Evolutionary conservation across 1,140 invertebrate genomes (phyloP).

Genomic region (Bombus balteatus): DNA sequence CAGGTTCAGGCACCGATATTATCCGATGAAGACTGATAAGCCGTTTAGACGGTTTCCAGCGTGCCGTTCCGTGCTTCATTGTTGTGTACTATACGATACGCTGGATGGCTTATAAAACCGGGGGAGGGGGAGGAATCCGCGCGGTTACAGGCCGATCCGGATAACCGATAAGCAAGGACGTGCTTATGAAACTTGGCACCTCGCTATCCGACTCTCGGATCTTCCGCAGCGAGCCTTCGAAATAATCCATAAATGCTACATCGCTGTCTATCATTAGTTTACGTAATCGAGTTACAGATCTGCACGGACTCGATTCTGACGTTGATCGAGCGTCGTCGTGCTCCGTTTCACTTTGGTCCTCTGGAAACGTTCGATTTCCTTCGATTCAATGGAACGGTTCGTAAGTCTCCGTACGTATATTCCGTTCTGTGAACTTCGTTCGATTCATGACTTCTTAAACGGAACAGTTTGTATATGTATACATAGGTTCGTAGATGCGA

Average conservation of each 20-base stretch:
- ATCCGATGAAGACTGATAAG: conserved; percentile 67
- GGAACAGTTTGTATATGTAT: neutral
- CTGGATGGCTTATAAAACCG: neutral
- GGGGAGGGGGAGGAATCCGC: conserved; percentile 27
- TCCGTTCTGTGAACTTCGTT: neutral
- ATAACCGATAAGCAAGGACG: conserved; percentile 65
- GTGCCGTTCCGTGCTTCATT: conserved; percentile 38
- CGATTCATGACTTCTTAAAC: neutral
- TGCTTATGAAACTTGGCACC: conserved; percentile 70
- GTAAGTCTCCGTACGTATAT: no score
- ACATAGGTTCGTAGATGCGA: neutral
- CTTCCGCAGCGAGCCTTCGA: conserved; percentile 27
- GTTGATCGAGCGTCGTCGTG: conserved; percentile 24
- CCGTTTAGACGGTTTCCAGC: conserved; percentile 68
- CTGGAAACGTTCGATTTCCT: conserved; percentile 18
- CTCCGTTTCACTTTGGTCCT: neutral
- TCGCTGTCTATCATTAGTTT: conserved; percentile 48
- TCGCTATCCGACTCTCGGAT: conserved; percentile 53
- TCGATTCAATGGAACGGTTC: neutral
- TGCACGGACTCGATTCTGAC: conserved; percentile 1
- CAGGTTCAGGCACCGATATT: conserved; percentile 62
- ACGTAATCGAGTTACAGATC: conserved; percentile 30
- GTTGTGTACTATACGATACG: neutral
- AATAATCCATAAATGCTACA: conserved; percentile 57
- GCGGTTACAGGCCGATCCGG: conserved; percentile 58